These are phyloP conservation scores for Mustela nigripes DNA, from an alignment of 2,113 vertebrate genomes.

Conservation along the genomic window DNA sequence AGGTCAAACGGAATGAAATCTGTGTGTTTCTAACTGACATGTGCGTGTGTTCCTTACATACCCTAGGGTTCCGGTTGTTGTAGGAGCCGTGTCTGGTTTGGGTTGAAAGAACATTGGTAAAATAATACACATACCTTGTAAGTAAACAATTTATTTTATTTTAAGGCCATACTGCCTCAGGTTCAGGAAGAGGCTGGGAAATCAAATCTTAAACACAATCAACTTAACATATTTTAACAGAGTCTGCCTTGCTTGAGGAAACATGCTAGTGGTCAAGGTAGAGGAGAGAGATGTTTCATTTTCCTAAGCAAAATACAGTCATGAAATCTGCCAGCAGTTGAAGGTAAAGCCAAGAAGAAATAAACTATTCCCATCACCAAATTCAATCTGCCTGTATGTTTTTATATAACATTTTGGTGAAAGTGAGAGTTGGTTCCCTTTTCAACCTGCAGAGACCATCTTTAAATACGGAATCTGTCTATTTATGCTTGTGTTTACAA, in stretches of 20 bases:
- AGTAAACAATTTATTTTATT: constrained; percentile 11
- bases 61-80: constrained; percentile 69
- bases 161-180: constrained; percentile 73
- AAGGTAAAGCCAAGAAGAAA: constrained; percentile 80
- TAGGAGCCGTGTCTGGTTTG: constrained; percentile 68
- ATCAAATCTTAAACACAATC: constrained; percentile 71
- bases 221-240: constrained; percentile 62
- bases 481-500: constrained; percentile 91
- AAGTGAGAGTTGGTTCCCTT: constrained; percentile 81
- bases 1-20: constrained; percentile 47
- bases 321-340: constrained; percentile 56
- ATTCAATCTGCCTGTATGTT: constrained; percentile 76
- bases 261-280: constrained; percentile 41
- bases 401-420: constrained; percentile 76
- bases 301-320: constrained; percentile 63
- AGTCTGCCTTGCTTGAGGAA: constrained; percentile 75
- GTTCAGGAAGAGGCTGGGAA: constrained; percentile 77
- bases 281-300: constrained; percentile 77
- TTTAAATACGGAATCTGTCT: constrained; percentile 87
- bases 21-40: constrained; percentile 37
- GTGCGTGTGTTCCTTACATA: constrained; percentile 56
- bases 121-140: constrained; percentile 24
- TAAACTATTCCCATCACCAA: constrained; percentile 78
- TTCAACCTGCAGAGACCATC: constrained; percentile 84
- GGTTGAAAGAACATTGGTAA: constrained; percentile 66